Base-by-base conservation (phyloP, 1,140 invertebrate species). In the Aphelinus certus region DNA sequence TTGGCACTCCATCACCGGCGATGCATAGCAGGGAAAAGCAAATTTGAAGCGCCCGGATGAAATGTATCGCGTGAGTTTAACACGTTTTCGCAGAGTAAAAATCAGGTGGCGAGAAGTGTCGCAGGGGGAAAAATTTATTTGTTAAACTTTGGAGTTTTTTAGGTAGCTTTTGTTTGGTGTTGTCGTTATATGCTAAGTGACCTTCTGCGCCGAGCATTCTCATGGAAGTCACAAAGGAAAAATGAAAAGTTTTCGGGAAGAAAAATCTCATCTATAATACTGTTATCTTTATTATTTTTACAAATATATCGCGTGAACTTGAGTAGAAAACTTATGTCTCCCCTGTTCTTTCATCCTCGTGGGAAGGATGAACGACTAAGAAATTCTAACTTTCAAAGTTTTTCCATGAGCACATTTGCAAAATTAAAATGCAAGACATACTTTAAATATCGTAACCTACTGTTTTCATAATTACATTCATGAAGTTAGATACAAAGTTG, bases 251-350 rank as follows among this genome's bases (percentile, higher is more conserved):
- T 42, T 5, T 7, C n/a, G 47, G n/a, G 3, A 43, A 62, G 58
- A 51, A 42, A 61, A 70, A 61, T 61, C 58, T 61, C 68, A 62
- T 70, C 62, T 70, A 47, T 70, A 70, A 70, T 61, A 48, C 26
- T 49, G 48, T 74, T 53, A 62, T 72, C 46, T 65, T 75, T 56
- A 73, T 70, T 61, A 71, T 71, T 77, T 1, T 81, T 78, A 42
- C 75, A 82, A 81, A 77, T 76, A 62, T 61, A 51, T 63, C 71
- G 3, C 10, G 58, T 10, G 45, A 55, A 57, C 51, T 48, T 70
- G 26, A 68, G 57, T 4, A 64, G 73, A 45, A 70, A 70, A 69
- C 45, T 26, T 3, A 26, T 43, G 42, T 58, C 5, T 58, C 26
- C 26, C 26, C 56, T 42, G 42, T 61, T 9, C 45, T 61, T 61